These are phyloP conservation scores for Aphelenchoides besseyi DNA, from an alignment of 1,140 invertebrate species.

Conservation along the genomic window DNA sequence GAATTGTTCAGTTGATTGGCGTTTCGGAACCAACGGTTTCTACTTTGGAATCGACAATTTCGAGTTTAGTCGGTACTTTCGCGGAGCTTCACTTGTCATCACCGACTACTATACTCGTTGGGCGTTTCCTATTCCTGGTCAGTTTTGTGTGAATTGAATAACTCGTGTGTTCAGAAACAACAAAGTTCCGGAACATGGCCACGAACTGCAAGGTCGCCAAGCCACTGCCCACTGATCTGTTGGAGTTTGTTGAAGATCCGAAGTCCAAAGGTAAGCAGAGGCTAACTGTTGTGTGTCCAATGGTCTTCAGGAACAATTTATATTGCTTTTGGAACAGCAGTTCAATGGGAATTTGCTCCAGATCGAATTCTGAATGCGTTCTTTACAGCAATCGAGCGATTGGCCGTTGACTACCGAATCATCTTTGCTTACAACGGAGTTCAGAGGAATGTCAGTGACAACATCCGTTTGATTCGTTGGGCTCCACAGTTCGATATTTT, in stretches of 20 bases:
- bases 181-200: background rate
- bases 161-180: background rate
- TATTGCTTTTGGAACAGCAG: no score
- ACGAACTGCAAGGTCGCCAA: background rate
- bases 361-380: no score
- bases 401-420: no score
- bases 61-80: background rate
- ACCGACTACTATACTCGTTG: slow-evolving; percentile 11
- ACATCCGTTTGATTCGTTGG: no score
- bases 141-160: background rate
- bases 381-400: no score
- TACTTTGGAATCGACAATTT: background rate
- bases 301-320: slow-evolving; percentile 18
- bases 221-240: slow-evolving; percentile 3
- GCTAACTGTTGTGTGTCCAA: background rate
- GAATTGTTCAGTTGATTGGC: background rate
- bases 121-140: slow-evolving; percentile 2
- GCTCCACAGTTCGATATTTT: no score
- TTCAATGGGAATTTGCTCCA: no score
- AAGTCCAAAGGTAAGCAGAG: slow-evolving; percentile 2
- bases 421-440: no score
- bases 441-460: no score
- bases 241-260: slow-evolving; percentile 16
- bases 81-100: background rate
- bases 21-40: background rate